phyloP scores from a whole-genome alignment of 2,113 vertebrate species.

The Girardinichthys multiradiatus region DNA sequence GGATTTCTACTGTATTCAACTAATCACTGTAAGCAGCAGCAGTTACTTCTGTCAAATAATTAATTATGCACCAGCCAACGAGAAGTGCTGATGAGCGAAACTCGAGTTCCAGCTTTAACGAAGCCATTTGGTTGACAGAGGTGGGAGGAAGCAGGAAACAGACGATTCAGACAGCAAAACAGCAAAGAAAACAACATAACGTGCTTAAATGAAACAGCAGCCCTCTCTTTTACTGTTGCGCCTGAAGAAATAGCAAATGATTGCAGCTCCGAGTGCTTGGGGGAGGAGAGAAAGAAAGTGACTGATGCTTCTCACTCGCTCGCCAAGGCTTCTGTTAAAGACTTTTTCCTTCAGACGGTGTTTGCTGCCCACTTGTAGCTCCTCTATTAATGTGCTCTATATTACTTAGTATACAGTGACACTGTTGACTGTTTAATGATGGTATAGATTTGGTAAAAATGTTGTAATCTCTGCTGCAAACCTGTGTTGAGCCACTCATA shows the following conservation, averaged over 20 bases:
- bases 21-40: constrained; percentile 9
- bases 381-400: constrained; percentile 29
- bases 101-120: constrained; percentile 13
- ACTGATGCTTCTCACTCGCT: constrained; percentile 16
- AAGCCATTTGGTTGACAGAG: neutral
- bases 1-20: constrained; percentile 41
- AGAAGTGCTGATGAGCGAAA: constrained; percentile 20
- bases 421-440: constrained; percentile 17
- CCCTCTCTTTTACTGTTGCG: neutral
- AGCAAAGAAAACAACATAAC: neutral
- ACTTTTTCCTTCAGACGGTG: constrained; percentile 13
- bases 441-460: constrained; percentile 38
- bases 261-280: constrained; percentile 17
- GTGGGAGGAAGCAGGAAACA: neutral
- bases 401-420: constrained; percentile 24
- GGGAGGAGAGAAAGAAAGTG: constrained; percentile 13
- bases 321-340: constrained; percentile 16
- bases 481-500: constrained; percentile 26
- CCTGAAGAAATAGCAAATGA: constrained; percentile 39
- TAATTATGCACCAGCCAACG: constrained; percentile 46
- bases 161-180: neutral
- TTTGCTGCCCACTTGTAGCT: constrained; percentile 52
- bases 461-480: constrained; percentile 31
- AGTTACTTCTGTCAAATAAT: constrained; percentile 43
- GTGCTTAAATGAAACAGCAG: constrained; percentile 19